phyloP scores from a whole-genome alignment of 1,140 invertebrate species.

The Drosophila cardini region DNA sequence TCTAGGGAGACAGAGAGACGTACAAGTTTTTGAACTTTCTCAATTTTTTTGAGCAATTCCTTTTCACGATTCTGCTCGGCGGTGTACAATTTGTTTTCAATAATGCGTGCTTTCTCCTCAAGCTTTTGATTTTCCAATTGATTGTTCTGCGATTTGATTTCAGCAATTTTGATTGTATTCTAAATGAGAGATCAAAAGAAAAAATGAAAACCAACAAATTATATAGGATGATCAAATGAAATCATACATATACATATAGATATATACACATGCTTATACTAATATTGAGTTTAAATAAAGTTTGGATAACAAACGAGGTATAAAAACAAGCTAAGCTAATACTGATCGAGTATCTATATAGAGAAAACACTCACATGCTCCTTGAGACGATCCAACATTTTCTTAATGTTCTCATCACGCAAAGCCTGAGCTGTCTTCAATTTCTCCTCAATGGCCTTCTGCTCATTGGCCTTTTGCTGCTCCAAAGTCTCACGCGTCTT shows the following conservation, averaged over 20 bases:
- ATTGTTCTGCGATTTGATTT: slow-evolving; percentile 88
- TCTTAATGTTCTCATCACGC: slow-evolving; percentile 94
- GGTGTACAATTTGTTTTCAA: slow-evolving; percentile 90
- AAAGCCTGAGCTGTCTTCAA: slow-evolving; percentile 92
- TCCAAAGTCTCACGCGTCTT: slow-evolving; percentile 92
- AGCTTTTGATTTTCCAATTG: slow-evolving; percentile 87
- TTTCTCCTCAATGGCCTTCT: slow-evolving; percentile 93
- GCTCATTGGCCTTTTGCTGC: slow-evolving; percentile 92
- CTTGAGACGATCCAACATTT: slow-evolving; percentile 94
- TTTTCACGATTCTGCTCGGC: slow-evolving; percentile 92
- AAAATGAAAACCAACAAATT: slow-evolving; percentile 62
- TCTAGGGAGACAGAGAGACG: slow-evolving; percentile 64
- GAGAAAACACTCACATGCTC: slow-evolving; percentile 91
- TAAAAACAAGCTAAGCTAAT: slow-evolving; percentile 25
- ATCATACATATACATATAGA: slow-evolving; percentile 37
- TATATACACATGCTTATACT: slow-evolving; percentile 12
- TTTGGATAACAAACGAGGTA: background rate
- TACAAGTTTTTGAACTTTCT: slow-evolving; percentile 92
- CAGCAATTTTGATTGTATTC: slow-evolving; percentile 89
- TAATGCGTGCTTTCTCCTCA: slow-evolving; percentile 88
- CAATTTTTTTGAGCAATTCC: slow-evolving; percentile 92
- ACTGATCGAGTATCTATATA: background rate
- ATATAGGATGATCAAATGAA: slow-evolving; percentile 46
- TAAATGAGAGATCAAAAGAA: slow-evolving; percentile 78
- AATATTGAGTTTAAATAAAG: background rate